phyloP scores from a whole-genome alignment of 2,888 invertebrate species.

The Arctia plantaginis region DNA sequence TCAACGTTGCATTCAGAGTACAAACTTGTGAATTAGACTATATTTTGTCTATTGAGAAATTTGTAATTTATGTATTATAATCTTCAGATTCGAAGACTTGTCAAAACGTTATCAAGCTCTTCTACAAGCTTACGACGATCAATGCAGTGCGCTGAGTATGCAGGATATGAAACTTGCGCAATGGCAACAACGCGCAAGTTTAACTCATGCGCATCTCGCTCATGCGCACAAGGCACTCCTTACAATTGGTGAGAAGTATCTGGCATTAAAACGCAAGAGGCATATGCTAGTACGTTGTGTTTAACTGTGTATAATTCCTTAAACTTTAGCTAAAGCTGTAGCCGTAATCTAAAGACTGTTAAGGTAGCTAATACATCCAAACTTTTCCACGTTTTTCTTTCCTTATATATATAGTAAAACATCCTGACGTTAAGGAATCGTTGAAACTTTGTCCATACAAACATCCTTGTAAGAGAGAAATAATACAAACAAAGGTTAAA shows the following conservation, averaged over 20 bases:
- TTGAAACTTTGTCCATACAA: too few relatives aligned
- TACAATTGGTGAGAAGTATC: slow-evolving; percentile 73
- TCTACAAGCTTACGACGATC: slow-evolving; percentile 68
- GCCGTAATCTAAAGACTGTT: not conserved
- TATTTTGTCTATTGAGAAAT: not conserved
- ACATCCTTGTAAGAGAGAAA: too few relatives aligned
- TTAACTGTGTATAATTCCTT: not conserved
- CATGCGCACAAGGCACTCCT: slow-evolving; percentile 68
- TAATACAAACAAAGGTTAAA: too few relatives aligned
- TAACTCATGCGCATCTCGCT: slow-evolving; percentile 61
- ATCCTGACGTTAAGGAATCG: too few relatives aligned
- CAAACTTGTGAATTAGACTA: not conserved
- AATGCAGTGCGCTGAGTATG: slow-evolving; percentile 55
- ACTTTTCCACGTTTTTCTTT: too few relatives aligned
- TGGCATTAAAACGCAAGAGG: slow-evolving; percentile 66
- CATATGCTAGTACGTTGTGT: slow-evolving; percentile 60
- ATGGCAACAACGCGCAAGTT: slow-evolving; percentile 54
- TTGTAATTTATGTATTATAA: not conserved
- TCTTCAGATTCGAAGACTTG: slow-evolving; percentile 75
- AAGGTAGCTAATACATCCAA: not conserved
- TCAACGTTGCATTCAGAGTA: not conserved
- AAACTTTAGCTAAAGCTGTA: not conserved
- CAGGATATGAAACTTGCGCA: slow-evolving; percentile 61
- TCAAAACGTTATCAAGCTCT: slow-evolving; percentile 72
- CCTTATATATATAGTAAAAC: too few relatives aligned